These are phyloP conservation scores for Litocranius walleri DNA, from an alignment of 2,113 vertebrate genomes.

Conservation along the genomic window DNA sequence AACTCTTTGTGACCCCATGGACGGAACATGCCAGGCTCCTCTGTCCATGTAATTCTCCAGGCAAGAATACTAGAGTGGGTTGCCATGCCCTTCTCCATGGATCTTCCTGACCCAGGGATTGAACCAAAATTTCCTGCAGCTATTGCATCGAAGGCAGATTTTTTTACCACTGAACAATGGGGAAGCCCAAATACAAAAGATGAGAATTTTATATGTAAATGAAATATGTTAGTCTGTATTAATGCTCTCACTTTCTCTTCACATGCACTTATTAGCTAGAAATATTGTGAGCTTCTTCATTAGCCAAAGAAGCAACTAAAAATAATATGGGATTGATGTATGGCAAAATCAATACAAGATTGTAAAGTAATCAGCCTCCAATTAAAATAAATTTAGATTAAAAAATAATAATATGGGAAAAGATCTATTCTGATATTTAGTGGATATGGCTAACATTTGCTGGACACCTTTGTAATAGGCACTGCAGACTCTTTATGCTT, in stretches of 20 bases:
- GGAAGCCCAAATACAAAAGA: not conserved
- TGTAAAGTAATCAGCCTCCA: too few relatives aligned
- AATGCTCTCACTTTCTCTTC: not conserved
- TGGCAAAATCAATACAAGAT: too few relatives aligned
- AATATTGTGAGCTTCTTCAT: not conserved
- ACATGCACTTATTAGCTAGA: not conserved
- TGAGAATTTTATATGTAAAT: not conserved
- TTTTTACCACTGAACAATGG: not conserved
- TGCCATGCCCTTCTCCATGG: not conserved
- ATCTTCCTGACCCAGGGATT: accelerated
- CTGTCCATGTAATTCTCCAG: not conserved
- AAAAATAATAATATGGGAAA: not conserved
- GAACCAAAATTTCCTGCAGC: not conserved
- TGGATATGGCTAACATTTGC: not conserved
- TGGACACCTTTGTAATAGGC: not conserved
- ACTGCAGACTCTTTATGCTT: not conserved
- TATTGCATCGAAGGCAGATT: not conserved
- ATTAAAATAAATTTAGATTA: too few relatives aligned
- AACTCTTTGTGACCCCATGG: not conserved
- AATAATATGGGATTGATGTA: not conserved
- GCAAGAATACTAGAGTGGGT: not conserved
- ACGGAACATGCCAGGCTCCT: not conserved
- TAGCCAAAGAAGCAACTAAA: not conserved
- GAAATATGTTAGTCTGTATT: not conserved
- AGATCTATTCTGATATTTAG: not conserved